Evolutionary conservation across 2,888 invertebrate genomes (phyloP), one percentile per base, ranked within the genome.

Genomic region (Prosopocoilus inquinatus): DNA sequence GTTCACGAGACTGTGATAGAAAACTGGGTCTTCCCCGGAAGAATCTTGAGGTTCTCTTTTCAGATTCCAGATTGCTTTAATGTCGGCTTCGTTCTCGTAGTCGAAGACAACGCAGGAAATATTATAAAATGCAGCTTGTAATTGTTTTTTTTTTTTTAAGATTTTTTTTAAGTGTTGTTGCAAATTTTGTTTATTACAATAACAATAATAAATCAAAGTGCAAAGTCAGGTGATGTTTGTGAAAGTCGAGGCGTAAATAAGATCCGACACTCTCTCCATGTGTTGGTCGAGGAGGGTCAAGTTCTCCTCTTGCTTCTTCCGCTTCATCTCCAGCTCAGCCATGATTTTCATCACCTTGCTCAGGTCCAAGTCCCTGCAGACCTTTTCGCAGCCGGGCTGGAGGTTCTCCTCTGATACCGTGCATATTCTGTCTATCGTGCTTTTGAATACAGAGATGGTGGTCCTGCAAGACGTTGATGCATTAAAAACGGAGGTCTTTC

Each of bases 61-160:
- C 75, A 81, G 67, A 74, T 84, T 56, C 82, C 82, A 7, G 80
- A 80, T 69, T 77, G 80, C 47, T 77, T 76, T 41, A 28, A 55
- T n/a, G 47, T 11, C 20, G 77, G 80, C 56, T 72, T 83, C 49
- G 82, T 82, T 44, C 80, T 88, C 66, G 81, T 87, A 51, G 85
- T 85, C 39, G 86, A 87, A 75, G 88, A 88, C 67, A 84, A 86
- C 61, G 73, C 81, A 61, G 88, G 88, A 64, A 85, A 85, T 70
- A 82, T 88, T 61, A 76, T 88, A 57, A 88, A 87, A 75, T 28
- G 20, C 5, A 7, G 20, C 2, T 28, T 28, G 7, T 28, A 28
- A 28, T 5, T 5, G 4, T 28, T 28, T 7, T 20, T 20, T 20
- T 20, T 20, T 20, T 20, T 20, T 20, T 20, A 20, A 20, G 2